Evolutionary conservation across 2,113 vertebrate genomes (phyloP).

Genomic region (Ondatra zibethicus): DNA sequence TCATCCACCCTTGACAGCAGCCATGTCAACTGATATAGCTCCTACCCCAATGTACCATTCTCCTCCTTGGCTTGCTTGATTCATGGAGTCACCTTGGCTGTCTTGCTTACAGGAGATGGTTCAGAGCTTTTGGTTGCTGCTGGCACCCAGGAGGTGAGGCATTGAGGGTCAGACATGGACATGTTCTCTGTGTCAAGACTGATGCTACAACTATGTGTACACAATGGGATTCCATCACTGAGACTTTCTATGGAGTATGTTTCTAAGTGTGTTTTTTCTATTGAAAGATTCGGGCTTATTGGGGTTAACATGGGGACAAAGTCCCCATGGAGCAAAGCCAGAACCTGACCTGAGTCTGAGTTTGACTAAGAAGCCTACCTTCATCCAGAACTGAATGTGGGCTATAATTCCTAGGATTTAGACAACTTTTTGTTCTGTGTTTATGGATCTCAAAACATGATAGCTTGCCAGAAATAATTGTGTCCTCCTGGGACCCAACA

Average conservation of each 20-base stretch:
- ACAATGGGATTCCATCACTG: not conserved
- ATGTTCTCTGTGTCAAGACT: rapidly evolving
- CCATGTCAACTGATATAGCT: rapidly evolving
- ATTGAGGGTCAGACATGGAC: rapidly evolving
- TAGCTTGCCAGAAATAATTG: rapidly evolving
- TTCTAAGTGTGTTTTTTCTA: not conserved
- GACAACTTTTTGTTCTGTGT: rapidly evolving
- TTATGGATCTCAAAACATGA: not conserved
- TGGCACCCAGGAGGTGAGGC: rapidly evolving
- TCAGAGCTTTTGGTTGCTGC: too few species aligned
- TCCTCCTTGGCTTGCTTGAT: too few species aligned
- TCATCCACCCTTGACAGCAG: too few species aligned
- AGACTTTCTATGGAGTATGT: not conserved
- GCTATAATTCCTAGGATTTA: not conserved
- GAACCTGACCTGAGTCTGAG: not conserved
- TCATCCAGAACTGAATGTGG: not conserved
- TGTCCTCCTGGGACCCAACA: rapidly evolving
- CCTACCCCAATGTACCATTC: not conserved
- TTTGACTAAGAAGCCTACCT: not conserved
- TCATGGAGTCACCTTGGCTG: too few species aligned
- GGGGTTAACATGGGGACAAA: not conserved
- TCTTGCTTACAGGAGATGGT: not conserved
- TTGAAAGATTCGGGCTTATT: not conserved
- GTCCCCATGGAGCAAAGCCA: not conserved
- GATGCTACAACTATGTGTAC: rapidly evolving